These are phyloP conservation scores for Orchestia grillus DNA, from an alignment of 1,140 invertebrate species.

Conservation along the genomic window DNA sequence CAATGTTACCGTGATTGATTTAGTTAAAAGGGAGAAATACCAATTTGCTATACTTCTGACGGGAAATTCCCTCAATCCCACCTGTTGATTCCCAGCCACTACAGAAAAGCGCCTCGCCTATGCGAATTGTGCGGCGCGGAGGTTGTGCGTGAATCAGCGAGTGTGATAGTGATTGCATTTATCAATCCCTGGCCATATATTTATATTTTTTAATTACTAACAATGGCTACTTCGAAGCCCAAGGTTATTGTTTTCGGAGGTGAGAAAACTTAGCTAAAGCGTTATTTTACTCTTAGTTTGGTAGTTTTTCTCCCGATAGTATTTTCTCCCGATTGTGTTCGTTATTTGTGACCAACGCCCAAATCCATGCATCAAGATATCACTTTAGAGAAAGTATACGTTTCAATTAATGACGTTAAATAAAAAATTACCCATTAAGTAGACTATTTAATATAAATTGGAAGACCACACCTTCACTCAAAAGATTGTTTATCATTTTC, in stretches of 20 bases:
- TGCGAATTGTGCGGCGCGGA: neutral
- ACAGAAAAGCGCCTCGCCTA: too few relatives aligned
- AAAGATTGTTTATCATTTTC: neutral
- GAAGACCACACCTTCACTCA: neutral
- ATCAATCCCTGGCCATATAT: neutral
- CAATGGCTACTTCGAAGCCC: neutral
- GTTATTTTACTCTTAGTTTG: neutral
- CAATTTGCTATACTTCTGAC: neutral
- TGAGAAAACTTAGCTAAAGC: neutral
- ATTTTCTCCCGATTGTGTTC: neutral
- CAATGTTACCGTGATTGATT: neutral
- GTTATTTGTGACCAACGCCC: neutral
- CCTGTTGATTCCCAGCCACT: neutral
- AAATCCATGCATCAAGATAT: neutral
- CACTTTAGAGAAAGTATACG: neutral
- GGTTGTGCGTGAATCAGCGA: neutral
- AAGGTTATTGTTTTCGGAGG: slow-evolving; percentile 33
- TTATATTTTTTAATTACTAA: neutral
- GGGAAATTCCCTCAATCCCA: neutral
- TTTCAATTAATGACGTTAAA: too few relatives aligned
- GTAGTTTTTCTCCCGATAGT: neutral
- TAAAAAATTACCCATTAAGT: neutral
- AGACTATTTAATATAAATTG: neutral
- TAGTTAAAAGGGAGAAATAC: neutral
- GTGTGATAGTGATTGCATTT: neutral